Conservation (phyloP, 2,888 invertebrate genomes). For the Scotopteryx bipunctaria region DNA sequence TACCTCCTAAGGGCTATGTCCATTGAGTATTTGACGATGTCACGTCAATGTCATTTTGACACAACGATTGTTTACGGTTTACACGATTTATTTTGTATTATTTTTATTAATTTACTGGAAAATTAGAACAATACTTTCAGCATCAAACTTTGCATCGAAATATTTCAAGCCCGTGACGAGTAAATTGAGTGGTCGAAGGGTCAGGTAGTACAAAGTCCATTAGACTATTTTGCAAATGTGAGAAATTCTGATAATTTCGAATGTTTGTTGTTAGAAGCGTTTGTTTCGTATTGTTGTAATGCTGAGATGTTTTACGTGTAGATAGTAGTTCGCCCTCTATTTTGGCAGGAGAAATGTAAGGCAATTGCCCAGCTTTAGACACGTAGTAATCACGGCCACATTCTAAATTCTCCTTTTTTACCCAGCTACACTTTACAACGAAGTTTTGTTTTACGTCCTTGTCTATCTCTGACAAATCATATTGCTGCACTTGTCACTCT, state of each 20-base stretch:
- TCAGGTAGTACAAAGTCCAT: slow-evolving; percentile 1
- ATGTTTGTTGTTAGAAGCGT: neutral
- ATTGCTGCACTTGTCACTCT: too few relatives aligned
- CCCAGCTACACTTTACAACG: too few relatives aligned
- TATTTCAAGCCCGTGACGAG: slow-evolving; percentile 11
- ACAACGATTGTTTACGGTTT: neutral
- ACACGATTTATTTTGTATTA: neutral
- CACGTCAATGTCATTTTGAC: neutral
- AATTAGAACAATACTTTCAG: too few relatives aligned
- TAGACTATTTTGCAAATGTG: slow-evolving; percentile 12
- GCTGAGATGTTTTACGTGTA: too few relatives aligned
- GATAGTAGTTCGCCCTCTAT: too few relatives aligned
- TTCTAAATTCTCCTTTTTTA: too few relatives aligned
- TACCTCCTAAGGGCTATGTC: neutral
- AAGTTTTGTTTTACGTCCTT: too few relatives aligned
- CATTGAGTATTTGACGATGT: too few relatives aligned
- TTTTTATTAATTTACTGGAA: neutral
- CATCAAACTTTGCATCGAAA: neutral
- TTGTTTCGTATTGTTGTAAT: neutral
- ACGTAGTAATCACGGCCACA: too few relatives aligned
- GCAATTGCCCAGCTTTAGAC: too few relatives aligned
- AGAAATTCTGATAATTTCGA: slow-evolving; percentile 7
- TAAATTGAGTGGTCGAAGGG: slow-evolving; percentile 3
- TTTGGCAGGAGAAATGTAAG: too few relatives aligned
- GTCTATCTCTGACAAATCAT: too few relatives aligned